Base-by-base conservation (phyloP, 2,113 vertebrate species). In the Serinus canaria region DNA sequence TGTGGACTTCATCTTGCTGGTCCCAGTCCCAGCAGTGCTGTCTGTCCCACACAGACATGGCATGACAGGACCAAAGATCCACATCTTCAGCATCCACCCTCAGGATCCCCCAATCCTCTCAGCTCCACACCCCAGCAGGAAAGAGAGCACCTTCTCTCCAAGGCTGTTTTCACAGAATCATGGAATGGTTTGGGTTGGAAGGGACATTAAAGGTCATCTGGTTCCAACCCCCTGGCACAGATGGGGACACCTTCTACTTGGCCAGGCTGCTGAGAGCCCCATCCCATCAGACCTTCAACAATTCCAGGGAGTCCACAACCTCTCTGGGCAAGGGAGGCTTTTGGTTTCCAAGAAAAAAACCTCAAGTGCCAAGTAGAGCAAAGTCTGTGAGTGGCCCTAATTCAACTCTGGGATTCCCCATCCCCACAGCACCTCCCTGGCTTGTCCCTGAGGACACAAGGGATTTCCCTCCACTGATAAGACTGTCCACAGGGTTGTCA, bases 1-100 rank as follows among this genome's bases (percentile, higher is more conserved):
- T 31, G 19, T 12, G 18, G 25, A 27, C 24, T 33, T 59, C 27
- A 31, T 33, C 62, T 49, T 41, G n/a, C 84, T 37, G 39, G 47
- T 53, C 59, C 44, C 69, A 49, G 6, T 6, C 14, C 63, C 53
- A 35, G 17, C 50, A 30, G 27, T 47, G 33, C 67, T 39, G 25
- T 27, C 23, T 30, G 30, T 17, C n/a, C 52, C 12, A 18, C 17
- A 2, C 60, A 53, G n/a, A 28, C n/a, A 13, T 1, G 5, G n/a
- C 1, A 2, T 8, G 31, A 52, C 8, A 7, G 49, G 19, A 33
- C 7, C 1, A n/a, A 16, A 37, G 33, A 56, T 5, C 13, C 37
- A 17, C 4, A 20, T 21, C 50, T 62, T 66, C 72, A 64, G 35
- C 28, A 73, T 21, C n/a, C 62, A 23, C 17, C 24, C 59, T 22